phyloP scores from a whole-genome alignment of 2,888 invertebrate genomes.

The Agonopterix alstromeriana region DNA sequence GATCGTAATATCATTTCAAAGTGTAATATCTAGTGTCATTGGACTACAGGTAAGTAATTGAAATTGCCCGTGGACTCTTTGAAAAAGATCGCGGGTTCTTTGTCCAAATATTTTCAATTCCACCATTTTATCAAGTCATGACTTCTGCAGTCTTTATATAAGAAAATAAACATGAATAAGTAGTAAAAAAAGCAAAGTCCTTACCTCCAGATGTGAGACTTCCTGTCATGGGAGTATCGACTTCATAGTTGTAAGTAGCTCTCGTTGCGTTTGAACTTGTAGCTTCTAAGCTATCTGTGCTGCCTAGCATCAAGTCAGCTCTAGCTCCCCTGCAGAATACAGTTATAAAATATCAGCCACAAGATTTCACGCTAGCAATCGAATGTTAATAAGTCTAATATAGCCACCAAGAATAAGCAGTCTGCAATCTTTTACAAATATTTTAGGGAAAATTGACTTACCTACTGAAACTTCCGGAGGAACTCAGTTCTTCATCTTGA shows the following conservation, averaged over 20 bases:
- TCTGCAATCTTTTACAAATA: background rate
- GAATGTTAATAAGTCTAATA: no score
- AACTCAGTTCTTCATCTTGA: slow-evolving; percentile 71
- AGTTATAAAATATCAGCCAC: background rate
- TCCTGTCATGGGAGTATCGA: slow-evolving; percentile 90
- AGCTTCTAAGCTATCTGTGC: slow-evolving; percentile 84
- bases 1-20: no score
- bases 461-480: slow-evolving; percentile 73
- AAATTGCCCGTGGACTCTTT: no score
- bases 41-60: no score
- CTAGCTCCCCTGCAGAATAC: slow-evolving; percentile 44
- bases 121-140: no score
- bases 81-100: no score
- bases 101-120: no score
- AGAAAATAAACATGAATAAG: background rate
- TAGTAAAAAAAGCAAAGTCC: slow-evolving; percentile 9
- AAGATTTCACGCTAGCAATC: background rate
- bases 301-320: slow-evolving; percentile 77
- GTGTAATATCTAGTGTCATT: no score
- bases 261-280: slow-evolving; percentile 89
- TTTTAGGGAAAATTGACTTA: slow-evolving; percentile 17
- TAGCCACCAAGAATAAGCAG: background rate
- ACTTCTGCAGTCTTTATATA: no score
- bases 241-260: slow-evolving; percentile 89
- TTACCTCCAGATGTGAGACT: slow-evolving; percentile 85